Base-by-base conservation (phyloP, 2,113 vertebrate genomes). In the Vidua chalybeata region DNA sequence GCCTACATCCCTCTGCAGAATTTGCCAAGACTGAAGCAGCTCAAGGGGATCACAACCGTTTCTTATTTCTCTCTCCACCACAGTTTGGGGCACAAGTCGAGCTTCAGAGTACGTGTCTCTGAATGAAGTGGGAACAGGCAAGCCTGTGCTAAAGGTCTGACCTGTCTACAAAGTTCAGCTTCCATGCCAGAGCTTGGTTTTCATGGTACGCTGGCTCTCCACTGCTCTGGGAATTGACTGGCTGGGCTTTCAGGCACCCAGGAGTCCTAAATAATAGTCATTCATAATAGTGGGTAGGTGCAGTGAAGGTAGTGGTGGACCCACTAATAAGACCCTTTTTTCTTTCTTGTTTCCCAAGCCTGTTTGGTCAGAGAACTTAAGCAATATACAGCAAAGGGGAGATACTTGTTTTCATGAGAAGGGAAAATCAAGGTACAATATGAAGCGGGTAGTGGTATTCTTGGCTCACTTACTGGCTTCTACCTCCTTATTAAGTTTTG, bases 21-120 rank as follows among this genome's bases (percentile, higher is more conserved):
- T 64, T 91, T 95, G 76, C 86, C 92, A 82, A 94, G 80, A 79
- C 31, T 72, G 48, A 86, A 90, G 89, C 87, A 94, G 41, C 58
- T 87, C 41, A 17, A 90, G 66, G 22, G 55, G 27, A 89, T 89
- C 80, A 76, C 58, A 94, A 61, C 13, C 24, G 28, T 2, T 55
- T 91, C 67, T 88, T 52, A 13, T 77, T 93, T 93, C 52, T 88
- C n/a, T 81, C 31, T 79, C 41, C 24, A 54, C 58, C 77, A 58
- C 39, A 62, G 67, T 76, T 74, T 6, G 5, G 41, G 74, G 56
- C 73, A 87, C 66, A 91, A 30, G 31, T 56, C 0, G 0, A 84
- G 49, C 41, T 84, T 35, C 86, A 86, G 58, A 63, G 58, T 17
- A 4, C 15, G 7, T 75, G 11, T 46, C n/a, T 90, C 48, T 66